Conservation (phyloP, 1,140 invertebrate species). For the Megalonaias nervosa region DNA sequence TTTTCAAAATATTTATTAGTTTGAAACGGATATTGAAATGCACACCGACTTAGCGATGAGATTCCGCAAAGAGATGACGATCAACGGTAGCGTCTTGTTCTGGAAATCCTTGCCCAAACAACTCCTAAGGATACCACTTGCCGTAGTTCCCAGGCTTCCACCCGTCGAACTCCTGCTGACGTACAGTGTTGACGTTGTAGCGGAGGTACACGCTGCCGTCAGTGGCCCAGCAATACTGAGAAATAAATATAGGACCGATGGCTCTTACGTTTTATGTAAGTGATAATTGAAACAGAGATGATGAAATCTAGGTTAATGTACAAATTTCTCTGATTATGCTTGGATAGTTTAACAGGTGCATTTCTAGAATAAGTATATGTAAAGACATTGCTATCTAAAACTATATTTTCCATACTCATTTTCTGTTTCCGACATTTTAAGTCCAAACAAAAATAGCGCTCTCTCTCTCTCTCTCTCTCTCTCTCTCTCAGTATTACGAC, state of each 20-base stretch:
- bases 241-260: neutral
- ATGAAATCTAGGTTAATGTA: no score
- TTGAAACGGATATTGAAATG: conserved; percentile 1
- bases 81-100: neutral
- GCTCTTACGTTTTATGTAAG: conserved; percentile 2
- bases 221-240: neutral
- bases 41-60: neutral
- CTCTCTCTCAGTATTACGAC: no score
- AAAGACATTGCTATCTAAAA: no score
- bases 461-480: no score
- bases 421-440: no score
- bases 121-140: neutral
- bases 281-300: no score
- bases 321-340: no score
- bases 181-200: neutral
- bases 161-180: neutral
- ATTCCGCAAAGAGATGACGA: conserved; percentile 2
- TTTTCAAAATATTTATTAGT: neutral
- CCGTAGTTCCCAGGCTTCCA: neutral
- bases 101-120: neutral
- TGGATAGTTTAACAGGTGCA: no score
- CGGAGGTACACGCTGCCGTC: conserved; percentile 1
- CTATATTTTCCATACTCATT: no score
- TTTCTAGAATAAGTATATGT: no score
- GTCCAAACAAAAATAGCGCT: no score